Base-by-base conservation (phyloP, 2,113 vertebrate genomes). In the Pelmatolapia mariae region DNA sequence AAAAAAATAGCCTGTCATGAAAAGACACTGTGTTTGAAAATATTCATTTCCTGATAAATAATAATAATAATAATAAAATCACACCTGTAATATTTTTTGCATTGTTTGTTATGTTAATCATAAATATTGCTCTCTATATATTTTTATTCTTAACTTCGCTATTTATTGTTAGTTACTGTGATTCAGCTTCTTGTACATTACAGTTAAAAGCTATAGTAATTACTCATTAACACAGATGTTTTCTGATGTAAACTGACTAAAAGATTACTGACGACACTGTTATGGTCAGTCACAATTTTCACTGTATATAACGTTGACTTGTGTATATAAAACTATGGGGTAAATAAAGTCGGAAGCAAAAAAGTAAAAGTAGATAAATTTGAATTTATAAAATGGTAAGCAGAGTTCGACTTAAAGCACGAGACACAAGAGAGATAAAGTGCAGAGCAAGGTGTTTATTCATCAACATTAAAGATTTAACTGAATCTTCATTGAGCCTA, bases 91-190 rank as follows among this genome's bases (percentile, higher is more conserved):
- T 19, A 16, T 43, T 71, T 9, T 73, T 73, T 73, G 13, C 22
- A 73, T 3, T 73, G 68, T 73, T 26, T 45, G 38, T 73, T 10
- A 0, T 29, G n/a, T 73, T 71, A 47, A 57, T 66, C 12, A 10
- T 22, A 68, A 81, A 40, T 45, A 45, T 73, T 73, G 66, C 13
- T 45, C 66, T 73, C 22, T 73, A 1, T 4, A 73, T 16, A 15
- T 45, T 45, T 47, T 1, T 31, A 0, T 43, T 73, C 0, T 11
- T 19, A 18, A 29, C 71, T 31, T 78, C 47, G 19, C 16, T 1
- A 31, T 13, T 78, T 78, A 78, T 50, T 78, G 45, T 50, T 73
- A 45, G 40, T 45, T 31, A 31, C 26, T 50, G 43, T 78, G 45
- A 31, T 31, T 31, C 24, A 29, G 43, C 24, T 78, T 47, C 24